phyloP scores from a whole-genome alignment of 2,113 vertebrate species.

The Falcunculus frontatus region DNA sequence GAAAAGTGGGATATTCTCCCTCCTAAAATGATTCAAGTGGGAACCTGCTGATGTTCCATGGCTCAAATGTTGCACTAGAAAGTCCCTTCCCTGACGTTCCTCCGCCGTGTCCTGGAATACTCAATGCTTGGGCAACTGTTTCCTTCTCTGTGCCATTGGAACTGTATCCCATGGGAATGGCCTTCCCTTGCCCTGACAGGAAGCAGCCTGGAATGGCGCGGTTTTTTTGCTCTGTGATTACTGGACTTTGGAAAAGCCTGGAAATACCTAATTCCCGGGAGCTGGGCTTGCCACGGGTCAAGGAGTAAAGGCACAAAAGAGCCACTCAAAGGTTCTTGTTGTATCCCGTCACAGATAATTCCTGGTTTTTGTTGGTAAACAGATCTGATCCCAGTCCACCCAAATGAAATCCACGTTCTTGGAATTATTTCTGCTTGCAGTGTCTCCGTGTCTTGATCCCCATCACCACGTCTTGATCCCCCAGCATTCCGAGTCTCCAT shows the following conservation, averaged over 20 bases:
- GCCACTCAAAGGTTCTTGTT: background rate
- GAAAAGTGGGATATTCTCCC: background rate
- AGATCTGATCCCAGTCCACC: background rate
- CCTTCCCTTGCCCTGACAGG: background rate
- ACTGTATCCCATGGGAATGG: background rate
- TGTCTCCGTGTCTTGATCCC: background rate
- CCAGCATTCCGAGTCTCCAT: background rate
- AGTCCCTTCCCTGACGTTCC: background rate
- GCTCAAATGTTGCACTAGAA: constrained; percentile 46
- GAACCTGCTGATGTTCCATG: background rate
- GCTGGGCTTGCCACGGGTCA: background rate
- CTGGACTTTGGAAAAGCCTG: background rate
- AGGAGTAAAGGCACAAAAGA: background rate
- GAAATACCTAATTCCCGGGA: background rate
- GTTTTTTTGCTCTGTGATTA: background rate
- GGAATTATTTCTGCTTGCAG: background rate
- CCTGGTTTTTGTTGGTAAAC: background rate
- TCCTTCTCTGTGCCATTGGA: constrained; percentile 9
- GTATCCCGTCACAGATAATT: fast-evolving
- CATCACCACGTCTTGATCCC: background rate
- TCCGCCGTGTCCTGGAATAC: background rate
- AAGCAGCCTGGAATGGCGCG: background rate
- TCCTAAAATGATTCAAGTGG: background rate
- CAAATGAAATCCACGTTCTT: background rate
- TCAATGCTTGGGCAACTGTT: background rate